Conservation (phyloP, 2,888 invertebrate genomes). For the Pyrochroa serraticornis region DNA sequence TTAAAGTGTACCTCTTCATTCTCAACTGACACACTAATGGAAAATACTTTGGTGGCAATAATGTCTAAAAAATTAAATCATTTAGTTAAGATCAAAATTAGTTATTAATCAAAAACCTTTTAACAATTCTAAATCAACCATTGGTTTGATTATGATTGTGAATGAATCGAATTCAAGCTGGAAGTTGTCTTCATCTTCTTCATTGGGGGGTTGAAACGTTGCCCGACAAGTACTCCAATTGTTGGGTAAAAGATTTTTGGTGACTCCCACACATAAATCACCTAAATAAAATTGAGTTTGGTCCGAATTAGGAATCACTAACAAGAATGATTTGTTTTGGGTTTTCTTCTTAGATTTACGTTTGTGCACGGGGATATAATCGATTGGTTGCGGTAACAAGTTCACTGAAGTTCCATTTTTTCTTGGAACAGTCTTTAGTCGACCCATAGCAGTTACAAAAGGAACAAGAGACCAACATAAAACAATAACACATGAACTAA, state of each 20-base stretch:
- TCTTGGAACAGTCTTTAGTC: not conserved
- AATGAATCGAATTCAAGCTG: not conserved
- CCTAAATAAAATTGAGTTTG: too few relatives aligned
- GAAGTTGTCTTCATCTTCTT: not conserved
- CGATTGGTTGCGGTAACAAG: conserved; percentile 1
- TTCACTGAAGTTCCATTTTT: not conserved
- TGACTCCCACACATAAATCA: too few relatives aligned
- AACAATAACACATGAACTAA: too few relatives aligned
- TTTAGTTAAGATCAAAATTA: not conserved
- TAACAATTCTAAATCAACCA: not conserved
- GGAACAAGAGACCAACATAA: too few relatives aligned
- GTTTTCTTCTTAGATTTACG: not conserved
- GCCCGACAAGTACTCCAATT: too few relatives aligned
- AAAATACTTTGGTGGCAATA: conserved; percentile 45
- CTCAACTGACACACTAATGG: conserved; percentile 38
- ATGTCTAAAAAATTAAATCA: conserved; percentile 42
- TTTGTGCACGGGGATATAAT: conserved; percentile 3
- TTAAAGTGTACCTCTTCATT: conserved; percentile 41
- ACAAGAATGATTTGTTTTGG: not conserved
- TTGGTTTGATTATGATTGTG: not conserved
- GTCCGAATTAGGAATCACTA: too few relatives aligned
- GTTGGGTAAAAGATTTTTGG: too few relatives aligned
- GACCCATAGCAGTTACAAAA: not conserved
- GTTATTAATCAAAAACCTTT: not conserved
- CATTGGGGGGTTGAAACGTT: not conserved